These are phyloP conservation scores for Trichechus manatus DNA, from an alignment of 2,113 vertebrate genomes.

Conservation along the genomic window DNA sequence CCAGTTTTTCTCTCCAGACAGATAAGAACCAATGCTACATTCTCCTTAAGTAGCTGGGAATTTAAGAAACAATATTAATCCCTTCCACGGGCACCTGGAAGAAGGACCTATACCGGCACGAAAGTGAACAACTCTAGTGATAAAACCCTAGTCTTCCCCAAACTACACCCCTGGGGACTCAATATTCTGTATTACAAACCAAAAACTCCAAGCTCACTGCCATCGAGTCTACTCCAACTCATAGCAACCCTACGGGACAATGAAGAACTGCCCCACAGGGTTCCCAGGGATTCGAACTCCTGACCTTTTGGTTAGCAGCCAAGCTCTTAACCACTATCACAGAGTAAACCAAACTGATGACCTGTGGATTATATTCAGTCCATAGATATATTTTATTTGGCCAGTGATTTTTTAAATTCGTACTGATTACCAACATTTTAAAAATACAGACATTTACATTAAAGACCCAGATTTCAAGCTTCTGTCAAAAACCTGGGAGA, in stretches of 20 bases:
- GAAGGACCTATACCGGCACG: background rate
- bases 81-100: background rate
- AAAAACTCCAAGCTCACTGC: no score
- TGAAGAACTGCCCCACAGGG: no score
- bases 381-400: background rate
- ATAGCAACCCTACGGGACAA: no score
- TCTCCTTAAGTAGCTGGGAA: background rate
- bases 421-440: background rate
- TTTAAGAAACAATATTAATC: background rate
- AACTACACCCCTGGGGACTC: background rate
- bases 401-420: background rate
- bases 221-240: no score
- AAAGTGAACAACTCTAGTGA: background rate
- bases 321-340: background rate
- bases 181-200: background rate
- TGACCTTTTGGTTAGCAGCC: no score
- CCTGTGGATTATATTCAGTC: background rate
- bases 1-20: background rate
- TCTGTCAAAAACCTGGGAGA: background rate
- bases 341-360: background rate
- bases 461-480: background rate
- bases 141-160: background rate
- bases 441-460: background rate
- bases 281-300: no score
- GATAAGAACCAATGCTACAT: background rate